Evolutionary conservation across 2,888 invertebrate species (phyloP).

Genomic region (Pristionchus maxplancki): DNA sequence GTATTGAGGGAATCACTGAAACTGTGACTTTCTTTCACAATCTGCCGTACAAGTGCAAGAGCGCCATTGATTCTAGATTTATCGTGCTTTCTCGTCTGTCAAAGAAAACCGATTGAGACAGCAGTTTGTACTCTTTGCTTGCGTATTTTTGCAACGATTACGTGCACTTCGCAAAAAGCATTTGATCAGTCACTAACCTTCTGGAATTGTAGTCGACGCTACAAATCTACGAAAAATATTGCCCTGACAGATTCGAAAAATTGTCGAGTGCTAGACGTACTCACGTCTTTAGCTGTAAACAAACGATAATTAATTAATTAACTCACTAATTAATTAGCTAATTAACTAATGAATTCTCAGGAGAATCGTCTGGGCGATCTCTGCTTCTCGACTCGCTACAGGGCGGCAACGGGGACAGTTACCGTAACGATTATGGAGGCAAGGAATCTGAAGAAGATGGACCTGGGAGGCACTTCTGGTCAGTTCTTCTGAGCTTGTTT

Average conservation of each 20-base stretch:
- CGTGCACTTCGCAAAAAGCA: no score
- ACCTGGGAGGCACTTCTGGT: constrained; percentile 77
- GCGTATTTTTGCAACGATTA: no score
- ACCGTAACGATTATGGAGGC: constrained; percentile 77
- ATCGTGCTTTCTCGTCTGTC: no score
- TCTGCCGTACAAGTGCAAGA: no score
- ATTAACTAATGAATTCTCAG: constrained; percentile 19
- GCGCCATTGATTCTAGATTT: no score
- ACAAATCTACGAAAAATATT: background rate
- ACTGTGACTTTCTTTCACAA: no score
- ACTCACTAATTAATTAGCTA: background rate
- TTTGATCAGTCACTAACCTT: background rate
- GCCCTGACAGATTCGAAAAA: background rate
- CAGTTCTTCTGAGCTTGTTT: constrained; percentile 21
- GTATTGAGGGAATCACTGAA: no score
- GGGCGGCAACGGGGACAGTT: constrained; percentile 74
- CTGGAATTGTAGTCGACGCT: background rate
- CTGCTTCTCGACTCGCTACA: constrained; percentile 76
- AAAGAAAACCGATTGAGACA: no score
- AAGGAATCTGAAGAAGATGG: constrained; percentile 77
- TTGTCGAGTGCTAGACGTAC: background rate
- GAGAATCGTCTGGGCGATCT: constrained; percentile 74
- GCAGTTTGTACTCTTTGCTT: no score
- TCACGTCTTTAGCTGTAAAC: background rate
- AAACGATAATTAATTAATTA: background rate